Evolutionary conservation across 2,797 vertebrate genomes (phyloP).

Genomic region (Pseudomugil tenellus): DNA sequence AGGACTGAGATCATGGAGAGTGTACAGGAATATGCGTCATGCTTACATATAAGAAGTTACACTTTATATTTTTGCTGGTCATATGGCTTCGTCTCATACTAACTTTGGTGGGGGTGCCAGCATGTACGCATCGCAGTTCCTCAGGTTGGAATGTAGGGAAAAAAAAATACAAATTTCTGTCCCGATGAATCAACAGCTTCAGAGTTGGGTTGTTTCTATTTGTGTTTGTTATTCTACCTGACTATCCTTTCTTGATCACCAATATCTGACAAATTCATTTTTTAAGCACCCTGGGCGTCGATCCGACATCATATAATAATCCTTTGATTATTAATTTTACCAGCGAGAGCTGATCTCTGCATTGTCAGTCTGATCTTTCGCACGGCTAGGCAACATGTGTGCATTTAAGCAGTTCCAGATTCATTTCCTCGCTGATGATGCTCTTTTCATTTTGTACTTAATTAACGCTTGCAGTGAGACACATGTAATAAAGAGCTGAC

Average conservation of each 20-base stretch:
- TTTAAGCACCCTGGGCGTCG: slow-evolving; percentile 53
- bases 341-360: slow-evolving; percentile 48
- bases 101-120: slow-evolving; percentile 38
- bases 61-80: slow-evolving; percentile 36
- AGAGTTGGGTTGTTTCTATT: slow-evolving; percentile 18
- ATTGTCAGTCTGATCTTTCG: slow-evolving; percentile 63
- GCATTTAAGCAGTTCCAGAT: slow-evolving; percentile 53
- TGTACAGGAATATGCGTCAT: slow-evolving; percentile 38
- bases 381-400: slow-evolving; percentile 64
- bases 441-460: slow-evolving; percentile 45
- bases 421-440: slow-evolving; percentile 41
- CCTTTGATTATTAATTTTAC: slow-evolving; percentile 65
- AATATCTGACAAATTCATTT: slow-evolving; percentile 56
- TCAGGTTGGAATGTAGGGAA: slow-evolving; percentile 11
- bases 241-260: slow-evolving; percentile 28
- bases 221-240: slow-evolving; percentile 33
- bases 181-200: slow-evolving; percentile 12
- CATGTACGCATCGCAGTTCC: slow-evolving; percentile 28
- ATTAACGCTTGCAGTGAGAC: slow-evolving; percentile 59
- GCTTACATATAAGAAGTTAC: slow-evolving; percentile 42
- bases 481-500: slow-evolving; percentile 40
- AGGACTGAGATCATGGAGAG: slow-evolving; percentile 58
- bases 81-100: slow-evolving; percentile 63
- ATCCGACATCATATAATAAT: slow-evolving; percentile 59
- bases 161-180: slow-evolving; percentile 9